Base-by-base conservation (phyloP, 2,113 vertebrate genomes). In the Cygnus atratus region DNA sequence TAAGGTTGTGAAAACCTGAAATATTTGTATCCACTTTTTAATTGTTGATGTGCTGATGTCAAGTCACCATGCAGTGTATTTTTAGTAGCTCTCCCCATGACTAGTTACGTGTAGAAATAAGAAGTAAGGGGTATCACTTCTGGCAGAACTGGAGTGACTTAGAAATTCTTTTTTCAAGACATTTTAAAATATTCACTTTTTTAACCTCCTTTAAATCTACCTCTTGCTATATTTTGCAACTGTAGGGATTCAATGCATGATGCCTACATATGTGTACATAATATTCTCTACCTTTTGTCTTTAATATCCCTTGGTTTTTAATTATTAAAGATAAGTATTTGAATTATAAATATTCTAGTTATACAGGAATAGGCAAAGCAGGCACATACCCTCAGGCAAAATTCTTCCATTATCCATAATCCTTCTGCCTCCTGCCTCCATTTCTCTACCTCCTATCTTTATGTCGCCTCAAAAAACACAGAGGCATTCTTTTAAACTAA, bases 341-440 rank as follows among this genome's bases (percentile, higher is more conserved):
- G 99, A 99, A 99, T 99, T 99, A 99, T 99, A 99, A 99, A 99
- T 99, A 99, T 99, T 99, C 99, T 99, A 99, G 99, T 99, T 99
- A 99, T 99, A 99, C 99, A 99, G 99, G 99, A 99, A 99, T 99
- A 99, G 99, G 99, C 99, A 99, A 99, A 99, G 99, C 99, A 99
- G 99, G 98, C 98, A 99, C 98, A 99, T 98, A 98, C 99, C 99
- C 99, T 97, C 96, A 94, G 99, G 99, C 99, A 99, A 99, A 99
- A 99, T 98, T 98, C 99, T 99, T 99, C 99, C 99, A 99, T 99
- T 99, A 99, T 98, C 99, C 99, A 99, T 99, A 99, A 99, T 99
- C 99, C 99, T 98, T 98, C 99, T 99, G 99, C 98, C 99, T 99
- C 98, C 99, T 98, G 99, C 99, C 98, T 99, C 98, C 98, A 98